Evolutionary conservation across 1,140 invertebrate species (phyloP).

Genomic region (Heliconius nattereri): DNA sequence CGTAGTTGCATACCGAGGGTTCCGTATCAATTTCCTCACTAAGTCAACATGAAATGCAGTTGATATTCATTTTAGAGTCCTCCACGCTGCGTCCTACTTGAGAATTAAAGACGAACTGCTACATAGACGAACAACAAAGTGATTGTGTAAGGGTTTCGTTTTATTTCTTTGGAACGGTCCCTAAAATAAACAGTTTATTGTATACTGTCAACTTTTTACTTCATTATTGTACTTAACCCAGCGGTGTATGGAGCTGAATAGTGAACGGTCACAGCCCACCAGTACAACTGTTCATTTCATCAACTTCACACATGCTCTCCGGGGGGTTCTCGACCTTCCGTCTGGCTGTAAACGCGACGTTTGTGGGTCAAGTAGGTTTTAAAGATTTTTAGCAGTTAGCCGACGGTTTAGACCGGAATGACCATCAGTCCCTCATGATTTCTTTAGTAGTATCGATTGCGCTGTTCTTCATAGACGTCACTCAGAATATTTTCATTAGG

Average conservation of each 20-base stretch:
- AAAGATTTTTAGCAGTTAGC: not conserved
- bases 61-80: too few species aligned
- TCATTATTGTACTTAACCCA: not conserved
- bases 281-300: not conserved
- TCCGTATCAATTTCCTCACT: too few species aligned
- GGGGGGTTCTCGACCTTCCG: too few species aligned
- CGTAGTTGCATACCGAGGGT: too few species aligned
- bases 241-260: not conserved
- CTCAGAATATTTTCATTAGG: not conserved
- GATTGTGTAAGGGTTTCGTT: too few species aligned
- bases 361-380: not conserved
- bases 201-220: not conserved
- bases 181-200: not conserved
- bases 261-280: not conserved
- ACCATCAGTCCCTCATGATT: not conserved
- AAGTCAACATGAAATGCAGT: too few species aligned
- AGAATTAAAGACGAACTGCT: too few species aligned
- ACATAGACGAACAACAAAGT: too few species aligned
- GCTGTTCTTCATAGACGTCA: not conserved
- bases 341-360: too few species aligned
- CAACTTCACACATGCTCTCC: not conserved
- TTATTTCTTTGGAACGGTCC: too few species aligned
- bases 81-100: too few species aligned
- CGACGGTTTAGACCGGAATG: not conserved
- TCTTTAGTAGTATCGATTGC: constrained; percentile 1